phyloP scores from a whole-genome alignment of 2,797 vertebrate genomes.

The Pangasius macronema region DNA sequence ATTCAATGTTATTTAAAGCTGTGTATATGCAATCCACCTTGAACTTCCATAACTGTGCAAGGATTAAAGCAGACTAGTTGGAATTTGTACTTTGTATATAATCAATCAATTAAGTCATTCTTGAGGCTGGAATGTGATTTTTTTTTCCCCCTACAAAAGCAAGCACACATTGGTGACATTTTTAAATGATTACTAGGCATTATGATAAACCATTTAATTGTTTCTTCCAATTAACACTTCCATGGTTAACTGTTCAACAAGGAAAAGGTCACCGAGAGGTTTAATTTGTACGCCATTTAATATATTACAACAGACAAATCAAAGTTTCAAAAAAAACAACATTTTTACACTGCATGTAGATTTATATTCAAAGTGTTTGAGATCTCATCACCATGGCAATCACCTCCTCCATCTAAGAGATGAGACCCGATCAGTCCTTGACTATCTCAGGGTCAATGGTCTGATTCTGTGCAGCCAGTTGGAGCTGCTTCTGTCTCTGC shows the following conservation, averaged over 20 bases:
- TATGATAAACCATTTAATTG: not conserved
- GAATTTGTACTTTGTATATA: not conserved
- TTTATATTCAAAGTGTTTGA: not conserved
- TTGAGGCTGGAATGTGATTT: not conserved
- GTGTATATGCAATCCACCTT: constrained; percentile 7
- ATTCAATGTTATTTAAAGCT: not conserved
- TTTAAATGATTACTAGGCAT: not conserved
- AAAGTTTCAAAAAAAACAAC: not conserved
- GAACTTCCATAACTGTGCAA: not conserved
- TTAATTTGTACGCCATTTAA: constrained; percentile 19
- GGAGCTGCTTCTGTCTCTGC: constrained; percentile 66
- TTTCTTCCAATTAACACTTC: not conserved
- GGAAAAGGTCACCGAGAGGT: not conserved
- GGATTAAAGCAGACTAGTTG: constrained; percentile 13
- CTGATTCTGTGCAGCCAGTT: constrained; percentile 76
- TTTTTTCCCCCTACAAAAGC: not conserved
- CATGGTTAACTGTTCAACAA: not conserved
- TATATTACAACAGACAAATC: constrained; percentile 37
- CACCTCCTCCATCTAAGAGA: too few relatives aligned
- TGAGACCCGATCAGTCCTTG: constrained; percentile 41
- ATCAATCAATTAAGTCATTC: not conserved
- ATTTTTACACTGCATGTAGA: not conserved
- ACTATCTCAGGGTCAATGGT: constrained; percentile 48
- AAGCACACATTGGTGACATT: not conserved
- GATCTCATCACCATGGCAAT: not conserved